Evolutionary conservation across 2,797 vertebrate species (phyloP), one percentile per base, ranked within the genome.

Genomic region (Triplophysa bombifrons): DNA sequence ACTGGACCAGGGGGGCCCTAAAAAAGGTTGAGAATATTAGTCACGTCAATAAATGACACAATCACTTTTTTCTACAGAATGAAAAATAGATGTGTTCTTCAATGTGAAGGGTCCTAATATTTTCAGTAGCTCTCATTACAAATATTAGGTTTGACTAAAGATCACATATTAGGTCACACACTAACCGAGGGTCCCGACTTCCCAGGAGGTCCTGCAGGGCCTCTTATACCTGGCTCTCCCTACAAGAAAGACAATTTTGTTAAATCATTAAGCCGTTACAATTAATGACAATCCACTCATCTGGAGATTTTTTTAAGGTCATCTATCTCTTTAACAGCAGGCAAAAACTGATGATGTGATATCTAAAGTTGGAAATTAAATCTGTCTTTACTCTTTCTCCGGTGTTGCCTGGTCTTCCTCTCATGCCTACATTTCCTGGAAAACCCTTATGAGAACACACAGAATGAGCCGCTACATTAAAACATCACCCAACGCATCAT

Each of bases 111-210:
- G 27, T 61, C 16, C 13, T 51, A 8, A 65, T 38, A 44, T 5
- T 8, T 17, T 27, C 56, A 58, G 10, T 5, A 58, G 53, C n/a
- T 53, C 17, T 22, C 41, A 11, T 41, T 41, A 41, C 41, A 41
- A 41, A 64, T 53, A 22, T 9, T 4, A 27, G 22, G 5, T 22
- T 22, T 60, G 20, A 12, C 4, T 5, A 19, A 17, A 51, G 34
- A 38, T 60, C 12, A 38, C 34, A 58, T 20, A 56, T 20, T 64
- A 27, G 2, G 13, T 27, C 9, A 38, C 6, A 83, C 14, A 76
- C 91, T 91, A 88, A 96, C 96, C 88, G 94, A 86, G 76, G 87
- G 87, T 55, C 96, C 95, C 73, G 86, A 74, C 83, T 95, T 95
- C n/a, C 95, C 96, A 68, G 78, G 77, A 25, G 90, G 88, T 27